Conservation (phyloP, 2,797 vertebrate genomes). For the Graptemys geographica region DNA sequence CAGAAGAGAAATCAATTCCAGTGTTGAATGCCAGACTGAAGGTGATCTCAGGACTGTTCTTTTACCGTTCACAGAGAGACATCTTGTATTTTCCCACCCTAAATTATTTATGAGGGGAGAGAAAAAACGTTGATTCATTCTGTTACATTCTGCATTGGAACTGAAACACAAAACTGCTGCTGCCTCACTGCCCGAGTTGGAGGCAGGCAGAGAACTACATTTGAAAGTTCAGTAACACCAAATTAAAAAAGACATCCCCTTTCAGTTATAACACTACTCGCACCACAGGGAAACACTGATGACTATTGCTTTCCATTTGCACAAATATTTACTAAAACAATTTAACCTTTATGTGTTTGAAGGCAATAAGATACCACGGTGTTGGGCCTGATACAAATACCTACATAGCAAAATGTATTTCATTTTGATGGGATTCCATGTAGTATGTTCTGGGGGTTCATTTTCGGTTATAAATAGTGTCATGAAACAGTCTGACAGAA, state of each 20-base stretch:
- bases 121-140: neutral
- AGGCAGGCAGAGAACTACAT: neutral
- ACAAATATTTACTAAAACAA: neutral
- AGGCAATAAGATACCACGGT: neutral
- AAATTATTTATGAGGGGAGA: neutral
- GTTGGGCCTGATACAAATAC: neutral
- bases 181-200: neutral
- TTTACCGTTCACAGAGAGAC: neutral
- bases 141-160: neutral
- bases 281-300: neutral
- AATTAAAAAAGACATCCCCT: too few species aligned
- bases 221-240: neutral
- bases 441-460: neutral
- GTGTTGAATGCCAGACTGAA: constrained; percentile 87
- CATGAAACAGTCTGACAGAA: neutral
- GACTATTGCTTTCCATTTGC: neutral
- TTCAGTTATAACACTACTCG: neutral
- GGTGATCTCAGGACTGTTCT: constrained; percentile 74
- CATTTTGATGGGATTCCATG: neutral
- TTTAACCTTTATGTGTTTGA: neutral
- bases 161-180: neutral
- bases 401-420: neutral
- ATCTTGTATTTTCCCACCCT: neutral
- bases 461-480: neutral
- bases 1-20: constrained; percentile 85